Evolutionary conservation across 2,113 vertebrate species (phyloP).

Genomic region (Nematolebias whitei): DNA sequence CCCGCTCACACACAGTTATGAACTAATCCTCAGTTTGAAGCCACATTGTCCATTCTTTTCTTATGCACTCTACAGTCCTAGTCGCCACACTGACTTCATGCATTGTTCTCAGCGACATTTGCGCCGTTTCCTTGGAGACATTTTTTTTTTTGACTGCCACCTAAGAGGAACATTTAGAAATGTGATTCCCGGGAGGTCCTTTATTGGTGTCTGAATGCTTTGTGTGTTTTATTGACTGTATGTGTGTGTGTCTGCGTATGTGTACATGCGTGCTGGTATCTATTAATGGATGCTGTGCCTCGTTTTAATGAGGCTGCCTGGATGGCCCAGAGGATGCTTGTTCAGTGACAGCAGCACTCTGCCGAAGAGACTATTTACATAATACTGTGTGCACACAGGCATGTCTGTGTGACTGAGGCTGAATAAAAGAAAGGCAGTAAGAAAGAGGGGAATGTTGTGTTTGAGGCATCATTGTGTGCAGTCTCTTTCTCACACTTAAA

Average conservation of each 20-base stretch:
- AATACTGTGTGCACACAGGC: slow-evolving; percentile 76
- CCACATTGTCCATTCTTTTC: slow-evolving; percentile 37
- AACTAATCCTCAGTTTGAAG: slow-evolving; percentile 12
- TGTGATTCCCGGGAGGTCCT: slow-evolving; percentile 68
- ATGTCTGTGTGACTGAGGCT: slow-evolving; percentile 69
- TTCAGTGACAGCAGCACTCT: slow-evolving; percentile 76
- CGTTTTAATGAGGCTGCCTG: slow-evolving; percentile 80
- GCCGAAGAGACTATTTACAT: slow-evolving; percentile 80
- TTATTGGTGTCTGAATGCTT: slow-evolving; percentile 68
- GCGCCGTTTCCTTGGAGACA: slow-evolving; percentile 75
- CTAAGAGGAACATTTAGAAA: slow-evolving; percentile 77
- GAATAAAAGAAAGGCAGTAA: slow-evolving; percentile 69
- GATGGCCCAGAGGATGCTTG: slow-evolving; percentile 77
- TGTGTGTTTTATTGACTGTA: slow-evolving; percentile 46
- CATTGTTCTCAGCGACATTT: slow-evolving; percentile 71
- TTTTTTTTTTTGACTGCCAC: slow-evolving; percentile 71
- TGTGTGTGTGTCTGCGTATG: slow-evolving; percentile 29
- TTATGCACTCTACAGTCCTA: slow-evolving; percentile 23
- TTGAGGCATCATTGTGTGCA: slow-evolving; percentile 70
- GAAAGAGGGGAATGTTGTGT: slow-evolving; percentile 67
- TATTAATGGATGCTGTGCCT: slow-evolving; percentile 74
- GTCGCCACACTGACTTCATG: slow-evolving; percentile 29
- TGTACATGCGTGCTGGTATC: slow-evolving; percentile 48
- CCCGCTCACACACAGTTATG: slow-evolving; percentile 10
- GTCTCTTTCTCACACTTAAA: slow-evolving; percentile 67